These are phyloP conservation scores for Pseudonaja textilis DNA, from an alignment of 2,113 vertebrate genomes.

Conservation along the genomic window DNA sequence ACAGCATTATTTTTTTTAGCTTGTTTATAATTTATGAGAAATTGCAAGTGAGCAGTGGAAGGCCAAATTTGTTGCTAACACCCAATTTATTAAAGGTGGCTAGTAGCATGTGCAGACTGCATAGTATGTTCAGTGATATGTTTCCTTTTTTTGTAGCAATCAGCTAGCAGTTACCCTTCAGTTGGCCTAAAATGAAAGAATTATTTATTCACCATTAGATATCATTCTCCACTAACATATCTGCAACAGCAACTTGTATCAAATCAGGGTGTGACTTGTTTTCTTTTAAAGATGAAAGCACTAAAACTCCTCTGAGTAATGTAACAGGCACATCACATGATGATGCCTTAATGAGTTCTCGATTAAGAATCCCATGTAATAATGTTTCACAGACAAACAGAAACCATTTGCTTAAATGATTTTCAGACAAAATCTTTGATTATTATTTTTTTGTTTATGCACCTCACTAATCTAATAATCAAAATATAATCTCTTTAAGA, in stretches of 20 bases:
- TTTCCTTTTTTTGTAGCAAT: neutral
- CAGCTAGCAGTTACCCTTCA: neutral
- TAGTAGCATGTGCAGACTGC: neutral
- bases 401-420: conserved; percentile 65
- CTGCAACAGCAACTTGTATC: conserved; percentile 59
- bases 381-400: conserved; percentile 70
- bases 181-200: neutral
- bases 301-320: conserved; percentile 72
- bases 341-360: conserved; percentile 68
- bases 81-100: neutral
- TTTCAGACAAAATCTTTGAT: conserved; percentile 68
- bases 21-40: neutral
- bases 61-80: neutral
- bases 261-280: conserved; percentile 68
- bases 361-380: conserved; percentile 71
- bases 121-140: neutral
- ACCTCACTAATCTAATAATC: conserved; percentile 64
- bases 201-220: neutral
- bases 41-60: neutral
- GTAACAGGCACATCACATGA: conserved; percentile 68
- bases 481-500: conserved; percentile 64
- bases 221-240: neutral
- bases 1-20: neutral
- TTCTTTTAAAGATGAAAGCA: conserved; percentile 74
- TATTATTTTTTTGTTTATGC: conserved; percentile 28